Evolutionary conservation across 2,888 invertebrate species (phyloP).

Genomic region (Mythimna lalbum): DNA sequence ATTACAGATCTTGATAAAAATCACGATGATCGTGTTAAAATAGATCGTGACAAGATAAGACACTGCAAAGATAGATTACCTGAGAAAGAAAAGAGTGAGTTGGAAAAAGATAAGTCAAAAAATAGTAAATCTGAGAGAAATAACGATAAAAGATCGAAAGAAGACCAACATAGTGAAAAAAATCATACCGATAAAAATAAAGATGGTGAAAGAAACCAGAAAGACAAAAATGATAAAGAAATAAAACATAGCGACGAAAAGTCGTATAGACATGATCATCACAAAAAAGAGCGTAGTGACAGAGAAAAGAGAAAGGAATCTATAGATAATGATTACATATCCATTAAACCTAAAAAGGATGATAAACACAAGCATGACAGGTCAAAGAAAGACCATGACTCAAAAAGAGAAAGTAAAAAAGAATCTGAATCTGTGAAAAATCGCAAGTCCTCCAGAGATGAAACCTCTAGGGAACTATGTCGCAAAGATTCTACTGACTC

Average conservation of each 20-base stretch:
- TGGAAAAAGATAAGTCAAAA: slow-evolving; percentile 76
- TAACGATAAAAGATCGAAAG: slow-evolving; percentile 78
- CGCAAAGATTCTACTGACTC: slow-evolving; percentile 90
- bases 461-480: slow-evolving; percentile 81
- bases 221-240: slow-evolving; percentile 77
- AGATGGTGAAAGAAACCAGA: slow-evolving; percentile 75
- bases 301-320: slow-evolving; percentile 82
- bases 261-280: slow-evolving; percentile 86
- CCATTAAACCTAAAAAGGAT: slow-evolving; percentile 80
- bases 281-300: slow-evolving; percentile 85
- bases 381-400: slow-evolving; percentile 82
- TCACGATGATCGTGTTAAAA: slow-evolving; percentile 80
- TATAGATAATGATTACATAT: slow-evolving; percentile 70
- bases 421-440: slow-evolving; percentile 80
- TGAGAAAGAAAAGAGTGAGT: slow-evolving; percentile 83
- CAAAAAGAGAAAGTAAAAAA: slow-evolving; percentile 85
- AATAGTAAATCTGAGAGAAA: slow-evolving; percentile 73
- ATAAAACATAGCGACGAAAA: slow-evolving; percentile 80
- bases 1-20: slow-evolving; percentile 80
- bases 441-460: slow-evolving; percentile 86
- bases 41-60: slow-evolving; percentile 82
- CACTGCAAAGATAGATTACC: slow-evolving; percentile 77
- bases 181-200: slow-evolving; percentile 70
- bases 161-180: slow-evolving; percentile 70
- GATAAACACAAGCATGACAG: slow-evolving; percentile 88